Evolutionary conservation across 2,797 vertebrate genomes (phyloP).

Genomic region (Botia almorhae): DNA sequence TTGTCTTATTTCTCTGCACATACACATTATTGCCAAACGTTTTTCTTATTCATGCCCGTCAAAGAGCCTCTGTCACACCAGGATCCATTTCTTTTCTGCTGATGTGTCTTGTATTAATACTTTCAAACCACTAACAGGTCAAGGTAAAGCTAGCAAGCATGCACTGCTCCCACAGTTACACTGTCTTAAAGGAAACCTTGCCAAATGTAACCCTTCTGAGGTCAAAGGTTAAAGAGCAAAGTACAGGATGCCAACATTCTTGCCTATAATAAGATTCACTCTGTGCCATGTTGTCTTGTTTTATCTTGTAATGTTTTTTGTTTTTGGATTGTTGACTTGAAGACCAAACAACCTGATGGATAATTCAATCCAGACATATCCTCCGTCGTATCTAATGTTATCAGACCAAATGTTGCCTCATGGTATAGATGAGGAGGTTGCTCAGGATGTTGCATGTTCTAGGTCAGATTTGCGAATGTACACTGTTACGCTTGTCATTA

Average conservation of each 20-base stretch:
- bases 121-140: slow-evolving; percentile 50
- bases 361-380: slow-evolving; percentile 13
- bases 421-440: slow-evolving; percentile 14
- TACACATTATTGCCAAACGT: slow-evolving; percentile 11
- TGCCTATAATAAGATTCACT: slow-evolving; percentile 38
- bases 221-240: slow-evolving; percentile 34
- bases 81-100: slow-evolving; percentile 47
- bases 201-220: slow-evolving; percentile 39
- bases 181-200: slow-evolving; percentile 54
- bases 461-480: slow-evolving; percentile 48
- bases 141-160: slow-evolving; percentile 50
- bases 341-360: slow-evolving; percentile 43
- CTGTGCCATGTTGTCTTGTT: slow-evolving; percentile 21
- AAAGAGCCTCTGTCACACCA: slow-evolving; percentile 9
- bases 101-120: slow-evolving; percentile 42
- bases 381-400: slow-evolving; percentile 32
- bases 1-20: not conserved
- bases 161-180: slow-evolving; percentile 64
- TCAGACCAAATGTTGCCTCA: slow-evolving; percentile 71
- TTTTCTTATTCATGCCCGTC: not conserved
- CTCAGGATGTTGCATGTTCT: slow-evolving; percentile 23
- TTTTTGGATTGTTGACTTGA: slow-evolving; percentile 18
- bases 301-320: not conserved
- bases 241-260: slow-evolving; percentile 29
- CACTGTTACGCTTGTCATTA: slow-evolving; percentile 30